Conservation (phyloP, 2,113 vertebrate genomes). For the Clarias batrachus region DNA sequence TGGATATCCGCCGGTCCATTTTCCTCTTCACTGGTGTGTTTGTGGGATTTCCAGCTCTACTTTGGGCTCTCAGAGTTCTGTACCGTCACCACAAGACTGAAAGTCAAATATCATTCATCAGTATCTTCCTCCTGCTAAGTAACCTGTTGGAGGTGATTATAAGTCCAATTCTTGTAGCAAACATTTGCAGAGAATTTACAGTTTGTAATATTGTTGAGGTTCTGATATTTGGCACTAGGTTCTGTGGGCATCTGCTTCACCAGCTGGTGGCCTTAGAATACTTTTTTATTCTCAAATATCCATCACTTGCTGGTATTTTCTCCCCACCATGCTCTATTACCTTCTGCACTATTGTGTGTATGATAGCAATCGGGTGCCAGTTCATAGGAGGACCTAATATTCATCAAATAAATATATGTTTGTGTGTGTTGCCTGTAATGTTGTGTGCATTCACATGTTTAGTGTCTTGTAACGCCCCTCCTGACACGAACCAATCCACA, state of each 20-base stretch:
- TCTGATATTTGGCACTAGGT: background rate
- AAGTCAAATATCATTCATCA: background rate
- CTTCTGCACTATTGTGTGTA: background rate
- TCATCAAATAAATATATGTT: background rate
- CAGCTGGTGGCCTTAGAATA: constrained; percentile 2
- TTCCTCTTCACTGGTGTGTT: background rate
- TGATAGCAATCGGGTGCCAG: no score
- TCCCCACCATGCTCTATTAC: background rate
- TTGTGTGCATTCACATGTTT: background rate
- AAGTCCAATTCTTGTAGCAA: background rate
- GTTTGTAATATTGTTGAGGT: accelerated
- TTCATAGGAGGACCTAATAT: accelerated
- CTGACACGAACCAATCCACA: background rate
- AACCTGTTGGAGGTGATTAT: background rate
- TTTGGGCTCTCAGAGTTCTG: background rate
- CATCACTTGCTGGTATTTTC: background rate
- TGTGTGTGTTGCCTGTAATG: background rate
- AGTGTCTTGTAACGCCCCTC: background rate
- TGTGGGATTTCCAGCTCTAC: background rate
- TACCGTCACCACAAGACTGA: background rate
- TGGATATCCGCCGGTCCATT: background rate
- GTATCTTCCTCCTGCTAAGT: background rate
- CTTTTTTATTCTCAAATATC: background rate
- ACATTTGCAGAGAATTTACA: background rate
- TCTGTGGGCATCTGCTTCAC: background rate